These are phyloP conservation scores for Bombycilla garrulus DNA, from an alignment of 2,113 vertebrate genomes.

Conservation along the genomic window DNA sequence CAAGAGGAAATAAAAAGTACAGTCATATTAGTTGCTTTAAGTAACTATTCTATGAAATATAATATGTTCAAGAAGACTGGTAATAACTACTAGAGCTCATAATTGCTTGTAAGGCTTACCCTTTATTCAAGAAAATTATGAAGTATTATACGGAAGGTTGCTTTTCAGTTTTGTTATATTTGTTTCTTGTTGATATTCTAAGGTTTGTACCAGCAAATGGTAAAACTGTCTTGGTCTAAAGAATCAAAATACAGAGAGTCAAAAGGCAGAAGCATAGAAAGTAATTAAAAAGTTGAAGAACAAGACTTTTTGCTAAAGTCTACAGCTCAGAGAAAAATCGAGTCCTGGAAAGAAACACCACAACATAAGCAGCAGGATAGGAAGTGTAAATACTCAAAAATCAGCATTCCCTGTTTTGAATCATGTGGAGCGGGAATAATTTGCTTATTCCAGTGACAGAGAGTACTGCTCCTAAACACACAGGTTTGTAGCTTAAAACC, in stretches of 20 bases:
- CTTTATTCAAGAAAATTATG: neutral
- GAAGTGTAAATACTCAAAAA: neutral
- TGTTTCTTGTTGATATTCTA: neutral
- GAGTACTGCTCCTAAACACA: neutral
- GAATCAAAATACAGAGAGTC: neutral
- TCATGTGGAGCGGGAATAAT: neutral
- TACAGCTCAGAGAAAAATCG: neutral
- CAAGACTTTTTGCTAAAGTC: neutral
- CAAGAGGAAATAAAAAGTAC: neutral
- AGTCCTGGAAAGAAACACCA: neutral
- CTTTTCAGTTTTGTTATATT: neutral
- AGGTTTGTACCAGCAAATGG: neutral
- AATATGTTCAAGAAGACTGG: neutral
- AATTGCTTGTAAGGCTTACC: neutral
- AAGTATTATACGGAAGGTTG: neutral
- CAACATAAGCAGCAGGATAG: neutral
- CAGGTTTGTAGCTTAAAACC: neutral
- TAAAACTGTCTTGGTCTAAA: neutral
- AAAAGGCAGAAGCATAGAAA: neutral
- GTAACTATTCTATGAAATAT: neutral
- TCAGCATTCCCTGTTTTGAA: neutral
- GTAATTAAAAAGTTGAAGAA: neutral
- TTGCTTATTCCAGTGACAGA: neutral
- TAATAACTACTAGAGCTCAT: neutral
- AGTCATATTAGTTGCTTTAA: neutral